phyloP scores from a whole-genome alignment of 1,140 invertebrate genomes.

The Zaprionus capensis region DNA sequence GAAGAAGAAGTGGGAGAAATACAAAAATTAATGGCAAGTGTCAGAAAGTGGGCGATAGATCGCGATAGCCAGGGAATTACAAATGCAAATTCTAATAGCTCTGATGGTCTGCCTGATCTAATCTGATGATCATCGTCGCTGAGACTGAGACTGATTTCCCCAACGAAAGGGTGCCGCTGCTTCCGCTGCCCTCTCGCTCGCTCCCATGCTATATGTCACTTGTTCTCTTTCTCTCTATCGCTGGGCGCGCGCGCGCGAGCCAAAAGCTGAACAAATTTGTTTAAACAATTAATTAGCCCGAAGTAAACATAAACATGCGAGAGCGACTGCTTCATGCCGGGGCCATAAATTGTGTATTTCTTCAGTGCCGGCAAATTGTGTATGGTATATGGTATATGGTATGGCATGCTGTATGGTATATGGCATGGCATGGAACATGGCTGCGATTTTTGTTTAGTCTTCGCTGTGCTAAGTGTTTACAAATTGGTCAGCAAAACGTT shows the following conservation, averaged over 20 bases:
- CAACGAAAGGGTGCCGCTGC: slow-evolving; percentile 1
- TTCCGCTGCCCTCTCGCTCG: not conserved
- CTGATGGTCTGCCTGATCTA: slow-evolving; percentile 30
- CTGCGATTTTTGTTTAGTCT: slow-evolving; percentile 71
- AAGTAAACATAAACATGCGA: slow-evolving; percentile 65
- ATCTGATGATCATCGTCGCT: not conserved
- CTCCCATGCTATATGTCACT: not conserved
- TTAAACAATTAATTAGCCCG: slow-evolving; percentile 78
- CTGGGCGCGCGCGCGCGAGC: not conserved
- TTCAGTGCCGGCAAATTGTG: not conserved
- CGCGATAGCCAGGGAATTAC: slow-evolving; percentile 5
- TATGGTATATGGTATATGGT: not conserved
- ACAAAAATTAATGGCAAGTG: slow-evolving; percentile 49
- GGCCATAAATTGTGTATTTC: slow-evolving; percentile 47
- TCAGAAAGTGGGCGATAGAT: slow-evolving; percentile 17
- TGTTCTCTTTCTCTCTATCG: not conserved
- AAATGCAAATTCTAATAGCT: slow-evolving; percentile 25
- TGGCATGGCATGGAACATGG: not conserved
- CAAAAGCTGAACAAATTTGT: slow-evolving; percentile 51
- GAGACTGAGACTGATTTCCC: slow-evolving; percentile 4
- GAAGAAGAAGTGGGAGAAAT: not conserved
- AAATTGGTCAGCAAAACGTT: slow-evolving; percentile 60
- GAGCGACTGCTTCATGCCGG: slow-evolving; percentile 15
- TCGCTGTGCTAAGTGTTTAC: slow-evolving; percentile 65
- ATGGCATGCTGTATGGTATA: slow-evolving; percentile 14